These are phyloP conservation scores for Drosophila phalerata DNA, from an alignment of 2,888 invertebrate genomes.

Conservation along the genomic window DNA sequence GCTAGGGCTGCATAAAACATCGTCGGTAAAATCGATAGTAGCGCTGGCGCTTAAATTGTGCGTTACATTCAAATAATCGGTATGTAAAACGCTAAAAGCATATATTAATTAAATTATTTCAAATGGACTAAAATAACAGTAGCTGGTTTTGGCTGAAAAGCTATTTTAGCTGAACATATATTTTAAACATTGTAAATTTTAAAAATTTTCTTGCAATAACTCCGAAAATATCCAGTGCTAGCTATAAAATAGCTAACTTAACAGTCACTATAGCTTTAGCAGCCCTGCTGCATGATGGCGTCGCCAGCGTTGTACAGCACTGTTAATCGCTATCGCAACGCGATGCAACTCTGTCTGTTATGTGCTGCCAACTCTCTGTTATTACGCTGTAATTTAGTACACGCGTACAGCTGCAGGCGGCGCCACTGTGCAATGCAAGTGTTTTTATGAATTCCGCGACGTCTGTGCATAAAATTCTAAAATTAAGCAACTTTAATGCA, in stretches of 20 bases:
- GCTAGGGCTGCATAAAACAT: constrained; percentile 1
- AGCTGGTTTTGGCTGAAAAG: too few relatives aligned
- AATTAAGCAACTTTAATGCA: constrained; percentile 56
- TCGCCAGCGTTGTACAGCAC: constrained; percentile 22
- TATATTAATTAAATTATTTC: too few relatives aligned
- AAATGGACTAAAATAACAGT: too few relatives aligned
- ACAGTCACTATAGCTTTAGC: not conserved
- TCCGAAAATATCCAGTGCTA: too few relatives aligned
- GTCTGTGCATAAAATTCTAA: constrained; percentile 78
- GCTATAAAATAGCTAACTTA: too few relatives aligned
- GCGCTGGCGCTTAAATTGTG: too few relatives aligned
- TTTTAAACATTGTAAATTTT: too few relatives aligned
- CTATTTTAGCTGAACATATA: too few relatives aligned
- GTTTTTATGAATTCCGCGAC: constrained; percentile 74
- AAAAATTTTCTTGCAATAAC: too few relatives aligned
- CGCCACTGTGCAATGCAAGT: constrained; percentile 60
- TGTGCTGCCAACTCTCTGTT: constrained; percentile 43
- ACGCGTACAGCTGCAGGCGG: constrained; percentile 60
- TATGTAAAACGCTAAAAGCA: too few relatives aligned
- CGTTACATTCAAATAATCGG: too few relatives aligned
- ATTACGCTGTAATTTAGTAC: constrained; percentile 24
- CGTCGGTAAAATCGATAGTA: too few relatives aligned
- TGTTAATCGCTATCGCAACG: not conserved
- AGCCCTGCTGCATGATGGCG: constrained; percentile 41
- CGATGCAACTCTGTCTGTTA: constrained; percentile 22